These are phyloP conservation scores for Alfaro cultratus DNA, from an alignment of 2,797 vertebrate genomes.

Conservation along the genomic window DNA sequence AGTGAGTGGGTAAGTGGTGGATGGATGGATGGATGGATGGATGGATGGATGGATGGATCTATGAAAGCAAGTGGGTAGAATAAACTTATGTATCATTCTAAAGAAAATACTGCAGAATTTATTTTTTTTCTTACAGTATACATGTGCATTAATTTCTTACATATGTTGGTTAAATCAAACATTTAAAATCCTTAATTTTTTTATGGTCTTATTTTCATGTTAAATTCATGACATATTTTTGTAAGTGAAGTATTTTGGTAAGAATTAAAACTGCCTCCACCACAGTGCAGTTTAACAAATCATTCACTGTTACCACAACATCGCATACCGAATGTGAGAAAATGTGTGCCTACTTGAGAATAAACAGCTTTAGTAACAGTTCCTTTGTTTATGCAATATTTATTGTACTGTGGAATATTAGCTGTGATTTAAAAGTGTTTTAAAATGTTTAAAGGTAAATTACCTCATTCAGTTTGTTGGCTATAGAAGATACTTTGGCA, in stretches of 20 bases:
- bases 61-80: neutral
- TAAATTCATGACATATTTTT: neutral
- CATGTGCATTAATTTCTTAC: slow-evolving; percentile 7
- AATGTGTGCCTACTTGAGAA: neutral
- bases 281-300: slow-evolving; percentile 29
- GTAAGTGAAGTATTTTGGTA: slow-evolving; percentile 16
- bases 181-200: slow-evolving; percentile 1
- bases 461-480: neutral
- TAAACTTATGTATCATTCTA: neutral
- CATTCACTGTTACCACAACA: slow-evolving; percentile 18
- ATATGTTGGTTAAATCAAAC: slow-evolving; percentile 14
- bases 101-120: neutral
- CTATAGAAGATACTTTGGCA: neutral
- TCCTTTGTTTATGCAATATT: neutral
- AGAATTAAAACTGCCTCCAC: slow-evolving; percentile 30
- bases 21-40: too few species aligned
- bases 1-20: too few species aligned
- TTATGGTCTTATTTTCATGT: neutral
- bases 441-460: neutral
- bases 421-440: neutral
- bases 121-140: too few species aligned
- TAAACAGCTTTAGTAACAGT: neutral
- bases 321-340: slow-evolving; percentile 16
- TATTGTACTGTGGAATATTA: neutral
- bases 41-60: too few species aligned